Conservation (phyloP, 2,888 invertebrate species). For the Zygogramma bicolorata region DNA sequence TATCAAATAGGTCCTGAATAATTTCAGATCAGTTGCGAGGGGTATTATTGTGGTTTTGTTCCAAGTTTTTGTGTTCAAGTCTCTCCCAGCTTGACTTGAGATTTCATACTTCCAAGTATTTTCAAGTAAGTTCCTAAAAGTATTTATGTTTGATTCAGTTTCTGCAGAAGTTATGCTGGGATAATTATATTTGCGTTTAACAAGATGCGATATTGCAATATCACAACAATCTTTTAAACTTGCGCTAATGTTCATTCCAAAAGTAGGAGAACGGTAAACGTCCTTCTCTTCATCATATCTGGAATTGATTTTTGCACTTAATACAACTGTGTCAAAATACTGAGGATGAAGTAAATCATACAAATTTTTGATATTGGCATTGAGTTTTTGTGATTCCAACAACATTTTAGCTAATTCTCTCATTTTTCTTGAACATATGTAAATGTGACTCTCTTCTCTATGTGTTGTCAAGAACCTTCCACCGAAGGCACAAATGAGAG, state of each 20-base stretch:
- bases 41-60: constrained; percentile 40
- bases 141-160: constrained; percentile 10
- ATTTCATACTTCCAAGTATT: constrained; percentile 39
- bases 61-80: constrained; percentile 43
- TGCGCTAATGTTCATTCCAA: neutral
- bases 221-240: constrained; percentile 21
- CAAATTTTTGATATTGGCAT: neutral
- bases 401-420: neutral
- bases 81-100: constrained; percentile 29
- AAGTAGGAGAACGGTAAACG: neutral
- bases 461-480: neutral
- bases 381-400: neutral
- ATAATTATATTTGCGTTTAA: constrained; percentile 13
- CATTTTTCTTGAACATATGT: neutral
- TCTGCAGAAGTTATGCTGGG: constrained; percentile 10
- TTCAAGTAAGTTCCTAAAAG: constrained; percentile 26
- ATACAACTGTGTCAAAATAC: neutral
- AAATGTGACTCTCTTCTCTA: neutral
- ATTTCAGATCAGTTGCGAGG: constrained; percentile 28
- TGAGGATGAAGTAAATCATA: neutral
- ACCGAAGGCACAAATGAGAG: constrained; percentile 13
- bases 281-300: neutral
- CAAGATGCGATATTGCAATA: constrained; percentile 21
- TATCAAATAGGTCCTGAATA: constrained; percentile 17
- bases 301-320: neutral